Base-by-base conservation (phyloP, 1,140 invertebrate species). In the Pseudoatta argentina region DNA sequence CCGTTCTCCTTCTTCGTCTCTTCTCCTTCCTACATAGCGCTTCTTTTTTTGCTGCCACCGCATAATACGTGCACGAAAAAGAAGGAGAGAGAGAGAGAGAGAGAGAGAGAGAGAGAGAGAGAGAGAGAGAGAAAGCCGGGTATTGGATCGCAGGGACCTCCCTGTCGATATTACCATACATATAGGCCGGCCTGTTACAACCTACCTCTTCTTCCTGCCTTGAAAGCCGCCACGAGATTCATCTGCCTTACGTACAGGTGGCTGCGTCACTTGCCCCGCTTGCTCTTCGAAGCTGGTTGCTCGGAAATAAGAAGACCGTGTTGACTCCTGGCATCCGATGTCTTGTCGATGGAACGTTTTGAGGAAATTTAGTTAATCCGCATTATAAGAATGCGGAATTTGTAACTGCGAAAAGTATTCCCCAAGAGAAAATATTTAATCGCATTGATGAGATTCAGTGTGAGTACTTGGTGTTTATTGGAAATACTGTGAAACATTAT, bases 141-240 rank as follows among this genome's bases (percentile, higher is more conserved):
- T 91, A 91, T 91, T 82, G 89, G 87, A 88, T 91, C 89, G 88
- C 85, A 48, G 85, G 75, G 90, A 91, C 89, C 87, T 91, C 87
- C 89, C 87, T 88, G 86, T 91, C 91, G 89, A 89, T 92, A 93
- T 94, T 93, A 93, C 91, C 93, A 92, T 94, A 93, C 92, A 92
- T 94, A 93, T 93, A 91, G 91, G 91, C 86, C 92, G 90, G 89
- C 86, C 88, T 82, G 88, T 90, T 91, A 88, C 89, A 88, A 91
- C 86, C 91, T 88, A 89, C 87, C 89, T 89, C 87, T 75, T 89
- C 91, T 85, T 87, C 79, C 85, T 87, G 64, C 88, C 75, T 79
- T 89, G 76, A 89, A 89, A 90, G 85, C 87, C 89, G 86, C 86
- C 76, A 86, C 86, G 88, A 90, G 89, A 90, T 91, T 91, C 85